A percentile compares a stretch with the other conserved stretches of the same genome.
These are phyloP conservation scores for Bradynema listronoti DNA, from an alignment of 1,140 invertebrate genomes.

Conservation along the genomic window DNA sequence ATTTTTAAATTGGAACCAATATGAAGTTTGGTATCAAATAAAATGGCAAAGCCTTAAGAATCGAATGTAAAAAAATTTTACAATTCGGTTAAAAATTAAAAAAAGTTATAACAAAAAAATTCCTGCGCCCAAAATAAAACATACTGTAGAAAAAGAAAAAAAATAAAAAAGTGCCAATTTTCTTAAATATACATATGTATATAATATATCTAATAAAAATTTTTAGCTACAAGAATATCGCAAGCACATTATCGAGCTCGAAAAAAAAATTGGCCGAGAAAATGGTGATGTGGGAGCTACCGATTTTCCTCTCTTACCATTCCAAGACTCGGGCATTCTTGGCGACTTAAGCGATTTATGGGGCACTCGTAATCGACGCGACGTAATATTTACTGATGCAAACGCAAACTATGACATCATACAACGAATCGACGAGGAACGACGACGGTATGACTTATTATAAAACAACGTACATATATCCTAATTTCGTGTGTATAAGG, in stretches of 20 bases:
- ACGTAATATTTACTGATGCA: constrained; percentile 33
- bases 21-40: too few species aligned
- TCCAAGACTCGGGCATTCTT: constrained; percentile 46
- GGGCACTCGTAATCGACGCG: constrained; percentile 7
- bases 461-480: background rate
- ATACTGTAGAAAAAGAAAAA: too few species aligned
- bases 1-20: too few species aligned
- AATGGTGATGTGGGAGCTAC: constrained; percentile 15
- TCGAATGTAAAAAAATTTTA: too few species aligned
- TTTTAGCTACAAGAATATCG: constrained; percentile 52
- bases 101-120: too few species aligned
- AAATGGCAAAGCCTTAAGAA: too few species aligned
- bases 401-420: constrained; percentile 54
- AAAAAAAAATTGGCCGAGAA: constrained; percentile 37
- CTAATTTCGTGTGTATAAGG: too few species aligned
- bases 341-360: constrained; percentile 26
- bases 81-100: too few species aligned
- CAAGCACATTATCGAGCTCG: constrained; percentile 53
- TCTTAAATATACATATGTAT: background rate
- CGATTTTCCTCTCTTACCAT: constrained; percentile 42
- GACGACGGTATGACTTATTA: constrained; percentile 37
- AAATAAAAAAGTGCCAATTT: constrained; percentile 7
- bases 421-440: constrained; percentile 50
- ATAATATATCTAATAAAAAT: too few species aligned
- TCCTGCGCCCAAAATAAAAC: too few species aligned